Conservation (phyloP, 2,113 vertebrate species). For the Meles meles region DNA sequence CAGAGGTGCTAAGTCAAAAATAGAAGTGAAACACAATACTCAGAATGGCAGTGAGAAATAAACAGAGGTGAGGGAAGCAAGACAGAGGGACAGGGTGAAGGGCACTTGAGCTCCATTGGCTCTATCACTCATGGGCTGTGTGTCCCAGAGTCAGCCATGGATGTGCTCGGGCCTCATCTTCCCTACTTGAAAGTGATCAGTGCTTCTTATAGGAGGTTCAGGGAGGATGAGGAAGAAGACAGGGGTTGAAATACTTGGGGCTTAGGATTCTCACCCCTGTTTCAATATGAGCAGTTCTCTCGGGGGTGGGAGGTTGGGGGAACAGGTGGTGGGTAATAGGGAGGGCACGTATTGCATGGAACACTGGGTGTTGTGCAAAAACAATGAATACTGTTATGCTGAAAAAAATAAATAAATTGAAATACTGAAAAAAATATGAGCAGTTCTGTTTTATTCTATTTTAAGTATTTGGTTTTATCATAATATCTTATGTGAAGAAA, state of each 20-base stretch:
- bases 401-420: too few species aligned
- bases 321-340: too few species aligned
- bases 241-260: background rate
- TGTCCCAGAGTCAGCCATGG: background rate
- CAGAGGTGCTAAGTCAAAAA: background rate
- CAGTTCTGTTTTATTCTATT: background rate
- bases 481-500: background rate
- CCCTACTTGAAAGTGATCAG: too few species aligned
- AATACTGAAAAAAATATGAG: too few species aligned
- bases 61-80: background rate
- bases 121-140: background rate
- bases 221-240: background rate
- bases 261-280: background rate
- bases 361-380: too few species aligned
- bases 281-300: background rate
- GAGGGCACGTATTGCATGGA: too few species aligned
- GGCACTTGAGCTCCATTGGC: rapidly evolving
- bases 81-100: background rate
- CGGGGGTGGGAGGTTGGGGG: too few species aligned
- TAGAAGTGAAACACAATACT: background rate
- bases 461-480: background rate
- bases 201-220: background rate
- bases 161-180: background rate
- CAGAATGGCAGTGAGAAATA: background rate
- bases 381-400: too few species aligned